Evolutionary conservation across 2,113 vertebrate genomes (phyloP), one percentile per base, ranked within the genome.

Genomic region (Climacteris rufus): DNA sequence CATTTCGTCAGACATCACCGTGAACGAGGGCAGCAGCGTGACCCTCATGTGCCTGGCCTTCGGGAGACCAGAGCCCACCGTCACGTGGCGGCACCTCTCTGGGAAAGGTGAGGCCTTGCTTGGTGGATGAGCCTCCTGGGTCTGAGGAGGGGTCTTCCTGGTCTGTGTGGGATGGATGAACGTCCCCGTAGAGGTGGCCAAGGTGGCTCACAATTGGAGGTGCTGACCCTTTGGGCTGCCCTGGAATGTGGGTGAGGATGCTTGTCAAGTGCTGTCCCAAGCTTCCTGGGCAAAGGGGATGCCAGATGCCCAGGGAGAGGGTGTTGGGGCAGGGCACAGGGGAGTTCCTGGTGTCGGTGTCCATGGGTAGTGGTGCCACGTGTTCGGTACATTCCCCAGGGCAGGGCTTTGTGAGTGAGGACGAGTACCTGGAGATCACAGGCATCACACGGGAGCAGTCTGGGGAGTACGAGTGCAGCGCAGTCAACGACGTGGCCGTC

Each of bases 1-100:
- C 95, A 99, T 99, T 97, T 99, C 99, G 1, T 98, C 98, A 14
- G 99, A 99, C 75, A 87, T 99, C 96, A 98, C 99, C 0, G 99
- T 99, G 95, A 99, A 99, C 0, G 99, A 99, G 95, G 99, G 99
- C 94, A 99, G 98, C 98, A 99, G 98, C 0, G 98, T 99, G 88
- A 99, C 98, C 70, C 98, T 99, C 13, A 98, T 99, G 97, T 99
- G 99, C 95, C 96, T 99, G 95, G 99, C 99, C 7, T 98, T 99
- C 3, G 99, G 99, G 80, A 98, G 99, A 94, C 99, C 99, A 0
- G 99, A 99, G 87, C 99, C 99, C 40, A 99, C 98, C 2, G 98
- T 99, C 90, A 98, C 99, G 13, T 99, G 99, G 99, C 98, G 98
- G 81, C 99, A 99, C 79, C 98, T 98, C 44, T 99, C 99, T 0